Evolutionary conservation across 2,113 vertebrate genomes (phyloP).

Genomic region (Donacobius atricapilla): DNA sequence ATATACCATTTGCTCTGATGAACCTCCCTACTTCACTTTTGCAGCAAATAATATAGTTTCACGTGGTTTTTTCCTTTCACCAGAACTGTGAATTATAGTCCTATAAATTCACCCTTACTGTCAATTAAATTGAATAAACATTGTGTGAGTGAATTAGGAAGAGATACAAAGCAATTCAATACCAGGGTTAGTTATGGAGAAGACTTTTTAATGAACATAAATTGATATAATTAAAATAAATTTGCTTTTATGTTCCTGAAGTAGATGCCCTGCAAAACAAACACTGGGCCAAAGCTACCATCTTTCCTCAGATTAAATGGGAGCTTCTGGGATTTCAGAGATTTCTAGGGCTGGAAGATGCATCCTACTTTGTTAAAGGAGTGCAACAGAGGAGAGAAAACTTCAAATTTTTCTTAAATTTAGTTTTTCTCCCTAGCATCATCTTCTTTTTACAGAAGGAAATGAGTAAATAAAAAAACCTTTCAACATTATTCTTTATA

Average conservation of each 20-base stretch:
- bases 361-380: neutral
- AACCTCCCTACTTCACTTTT: conserved; percentile 15
- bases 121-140: conserved; percentile 60
- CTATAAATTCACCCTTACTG: conserved; percentile 19
- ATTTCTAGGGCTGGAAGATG: neutral
- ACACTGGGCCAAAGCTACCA: neutral
- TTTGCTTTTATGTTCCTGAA: neutral
- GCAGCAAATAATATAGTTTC: neutral
- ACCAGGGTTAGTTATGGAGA: neutral
- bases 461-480: neutral
- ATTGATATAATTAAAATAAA: conserved; percentile 48
- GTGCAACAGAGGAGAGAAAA: neutral
- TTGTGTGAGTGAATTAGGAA: conserved; percentile 33
- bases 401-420: neutral
- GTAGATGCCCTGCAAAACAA: neutral
- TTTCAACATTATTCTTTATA: neutral
- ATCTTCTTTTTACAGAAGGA: neutral
- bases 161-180: conserved; percentile 47
- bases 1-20: neutral
- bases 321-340: neutral
- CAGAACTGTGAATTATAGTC: conserved; percentile 18
- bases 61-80: neutral
- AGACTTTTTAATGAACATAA: conserved; percentile 38
- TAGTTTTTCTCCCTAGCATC: neutral
- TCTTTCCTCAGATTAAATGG: neutral